Percentiles rank a stretch among this genome's conserved stretches.
These are phyloP conservation scores for Micoletzkya japonica DNA, from an alignment of 2,888 invertebrate genomes.

Conservation along the genomic window DNA sequence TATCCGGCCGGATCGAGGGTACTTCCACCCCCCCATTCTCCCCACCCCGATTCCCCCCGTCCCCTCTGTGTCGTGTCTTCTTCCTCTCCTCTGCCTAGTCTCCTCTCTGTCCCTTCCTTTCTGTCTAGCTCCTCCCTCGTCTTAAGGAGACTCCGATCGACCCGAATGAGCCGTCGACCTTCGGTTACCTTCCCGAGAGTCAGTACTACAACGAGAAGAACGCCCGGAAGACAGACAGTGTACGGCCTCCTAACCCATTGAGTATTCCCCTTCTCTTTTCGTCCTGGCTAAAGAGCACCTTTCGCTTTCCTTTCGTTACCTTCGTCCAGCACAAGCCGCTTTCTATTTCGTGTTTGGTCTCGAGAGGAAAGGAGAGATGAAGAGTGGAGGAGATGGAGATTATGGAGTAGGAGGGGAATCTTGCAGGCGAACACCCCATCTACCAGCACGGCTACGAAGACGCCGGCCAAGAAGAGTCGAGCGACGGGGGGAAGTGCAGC, in stretches of 20 bases:
- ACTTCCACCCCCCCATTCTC: background rate
- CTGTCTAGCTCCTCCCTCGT: background rate
- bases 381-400: no score
- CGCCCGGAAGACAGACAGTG: conserved; percentile 8
- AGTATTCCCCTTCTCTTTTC: background rate
- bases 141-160: background rate
- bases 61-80: background rate
- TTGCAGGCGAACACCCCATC: no score
- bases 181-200: conserved; percentile 34
- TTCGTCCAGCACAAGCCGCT: background rate
- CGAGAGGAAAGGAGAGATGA: no score
- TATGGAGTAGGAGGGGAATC: no score
- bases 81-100: background rate
- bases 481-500: no score
- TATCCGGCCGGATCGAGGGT: conserved; percentile 21
- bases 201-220: conserved; percentile 29
- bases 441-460: no score
- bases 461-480: no score
- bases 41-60: background rate
- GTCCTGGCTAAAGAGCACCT: background rate
- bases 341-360: background rate
- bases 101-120: background rate
- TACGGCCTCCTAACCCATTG: background rate
- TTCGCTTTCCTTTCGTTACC: background rate
- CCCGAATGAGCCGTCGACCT: conserved; percentile 31